Base-by-base conservation (phyloP, 2,888 invertebrate species). In the Elegia similella region DNA sequence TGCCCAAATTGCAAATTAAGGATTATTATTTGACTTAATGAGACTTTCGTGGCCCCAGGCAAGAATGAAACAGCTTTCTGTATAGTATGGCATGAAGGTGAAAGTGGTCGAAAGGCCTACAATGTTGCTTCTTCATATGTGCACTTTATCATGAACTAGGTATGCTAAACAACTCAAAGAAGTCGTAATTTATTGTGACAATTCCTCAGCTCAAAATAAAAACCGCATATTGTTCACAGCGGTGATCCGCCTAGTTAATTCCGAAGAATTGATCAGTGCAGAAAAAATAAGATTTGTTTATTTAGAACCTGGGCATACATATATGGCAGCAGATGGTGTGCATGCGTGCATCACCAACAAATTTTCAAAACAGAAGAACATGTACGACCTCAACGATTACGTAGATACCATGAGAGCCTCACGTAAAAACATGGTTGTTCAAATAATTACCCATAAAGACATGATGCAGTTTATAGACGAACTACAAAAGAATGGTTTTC, bases 1-100 rank as follows among this genome's bases (percentile, higher is more conserved):
- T 57, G 57, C 57, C 55, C 34, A 57, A 57, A 55, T 48, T 60
- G 16, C 52, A 38, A 42, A 57, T 46, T 34, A 59, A 60, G 44
- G 55, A 60, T 32, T 55, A 57, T 52, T 57, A 57, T 44, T 60
- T 60, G 52, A 55, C 55, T 58, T 46, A 60, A 57, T 52, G 57
- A 60, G 44, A 57, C 60, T 46, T 57, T 53, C 55, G 56, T 55
- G 32, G 55, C 60, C 23, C 55, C 57, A 44, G 60, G 57, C 13
- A 59, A 59, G 46, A 59, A 59, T 55, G 43, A 59, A 29, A 55
- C 34, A 42, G 52, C 58, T 38, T 46, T 32, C 47, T 58, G 60
- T 52, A 55, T 60, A 16, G 48, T 54, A 52, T 60, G 60, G 56
- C 58, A 58, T 42, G 58, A 60, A 53, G 58, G 56, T 34, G 56